Evolutionary conservation across 1,140 invertebrate species (phyloP).

Genomic region (Atopsyche davidsoni): DNA sequence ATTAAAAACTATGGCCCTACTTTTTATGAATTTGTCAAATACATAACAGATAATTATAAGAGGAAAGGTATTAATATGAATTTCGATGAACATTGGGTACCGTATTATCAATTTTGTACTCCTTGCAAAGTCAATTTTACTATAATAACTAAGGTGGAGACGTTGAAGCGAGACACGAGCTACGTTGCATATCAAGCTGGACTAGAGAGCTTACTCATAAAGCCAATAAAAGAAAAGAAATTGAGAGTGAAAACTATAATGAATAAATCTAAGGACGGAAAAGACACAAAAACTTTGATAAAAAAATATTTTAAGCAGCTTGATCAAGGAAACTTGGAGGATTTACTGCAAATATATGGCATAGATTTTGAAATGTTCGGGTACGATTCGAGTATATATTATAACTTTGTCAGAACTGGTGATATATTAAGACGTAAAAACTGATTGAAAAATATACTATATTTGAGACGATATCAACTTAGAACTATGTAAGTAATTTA

Average conservation of each 20-base stretch:
- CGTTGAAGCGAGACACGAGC: conserved; percentile 59
- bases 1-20: conserved; percentile 51
- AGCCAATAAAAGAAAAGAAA: conserved; percentile 46
- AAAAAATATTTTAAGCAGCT: conserved; percentile 60
- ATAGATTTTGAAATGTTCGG: conserved; percentile 67
- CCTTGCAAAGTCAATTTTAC: conserved; percentile 66
- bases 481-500: background rate
- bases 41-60: conserved; percentile 49
- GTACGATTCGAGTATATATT: conserved; percentile 53
- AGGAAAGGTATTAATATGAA: conserved; percentile 34
- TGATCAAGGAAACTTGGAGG: conserved; percentile 50
- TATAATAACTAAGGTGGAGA: conserved; percentile 62
- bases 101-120: conserved; percentile 65
- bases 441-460: background rate
- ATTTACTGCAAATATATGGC: conserved; percentile 64
- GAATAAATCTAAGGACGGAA: conserved; percentile 47
- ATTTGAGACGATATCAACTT: no score
- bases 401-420: conserved; percentile 44
- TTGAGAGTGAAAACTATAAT: conserved; percentile 46
- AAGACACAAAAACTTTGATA: conserved; percentile 48
- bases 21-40: conserved; percentile 65
- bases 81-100: conserved; percentile 70
- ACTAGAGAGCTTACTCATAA: conserved; percentile 50
- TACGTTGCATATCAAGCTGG: conserved; percentile 58
- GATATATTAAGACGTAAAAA: conserved; percentile 5